A percentile compares a stretch with the other conserved stretches of the same genome.
Evolutionary conservation across 2,888 invertebrate genomes (phyloP).

Genomic region (Brachypterus glaber): DNA sequence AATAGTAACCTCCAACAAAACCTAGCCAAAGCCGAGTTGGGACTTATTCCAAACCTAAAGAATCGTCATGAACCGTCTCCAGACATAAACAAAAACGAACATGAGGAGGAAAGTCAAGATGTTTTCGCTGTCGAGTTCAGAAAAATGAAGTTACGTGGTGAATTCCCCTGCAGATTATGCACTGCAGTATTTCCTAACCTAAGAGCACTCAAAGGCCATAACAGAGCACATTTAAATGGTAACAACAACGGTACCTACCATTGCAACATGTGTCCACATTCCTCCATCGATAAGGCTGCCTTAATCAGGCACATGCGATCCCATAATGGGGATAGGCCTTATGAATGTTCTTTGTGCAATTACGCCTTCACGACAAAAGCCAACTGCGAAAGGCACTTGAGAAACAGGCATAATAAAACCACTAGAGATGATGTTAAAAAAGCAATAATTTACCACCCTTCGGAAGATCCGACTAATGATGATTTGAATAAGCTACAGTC

Average conservation of each 20-base stretch:
- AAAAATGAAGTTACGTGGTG: constrained; percentile 82
- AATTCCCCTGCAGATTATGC: constrained; percentile 87
- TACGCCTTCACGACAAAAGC: constrained; percentile 96
- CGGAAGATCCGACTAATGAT: constrained; percentile 74
- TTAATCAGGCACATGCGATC: constrained; percentile 85
- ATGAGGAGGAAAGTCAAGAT: constrained; percentile 71
- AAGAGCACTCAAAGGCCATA: constrained; percentile 83
- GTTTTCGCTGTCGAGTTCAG: constrained; percentile 75
- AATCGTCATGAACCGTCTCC: constrained; percentile 17
- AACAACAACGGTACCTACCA: constrained; percentile 71
- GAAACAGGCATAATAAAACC: constrained; percentile 81
- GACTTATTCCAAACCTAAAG: constrained; percentile 18
- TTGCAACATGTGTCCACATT: constrained; percentile 89
- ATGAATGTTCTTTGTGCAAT: constrained; percentile 89
- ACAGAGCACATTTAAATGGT: constrained; percentile 72
- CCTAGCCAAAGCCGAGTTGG: constrained; percentile 36
- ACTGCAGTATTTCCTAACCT: constrained; percentile 79
- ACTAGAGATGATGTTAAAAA: constrained; percentile 82
- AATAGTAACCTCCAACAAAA: constrained; percentile 64
- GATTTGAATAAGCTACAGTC: constrained; percentile 49
- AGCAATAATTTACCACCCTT: constrained; percentile 78
- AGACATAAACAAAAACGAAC: constrained; percentile 37
- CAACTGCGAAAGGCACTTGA: constrained; percentile 89
- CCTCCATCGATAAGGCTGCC: constrained; percentile 83
- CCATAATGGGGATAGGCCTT: constrained; percentile 92